phyloP scores from a whole-genome alignment of 2,888 invertebrate genomes.

The Campopleginae sp. region DNA sequence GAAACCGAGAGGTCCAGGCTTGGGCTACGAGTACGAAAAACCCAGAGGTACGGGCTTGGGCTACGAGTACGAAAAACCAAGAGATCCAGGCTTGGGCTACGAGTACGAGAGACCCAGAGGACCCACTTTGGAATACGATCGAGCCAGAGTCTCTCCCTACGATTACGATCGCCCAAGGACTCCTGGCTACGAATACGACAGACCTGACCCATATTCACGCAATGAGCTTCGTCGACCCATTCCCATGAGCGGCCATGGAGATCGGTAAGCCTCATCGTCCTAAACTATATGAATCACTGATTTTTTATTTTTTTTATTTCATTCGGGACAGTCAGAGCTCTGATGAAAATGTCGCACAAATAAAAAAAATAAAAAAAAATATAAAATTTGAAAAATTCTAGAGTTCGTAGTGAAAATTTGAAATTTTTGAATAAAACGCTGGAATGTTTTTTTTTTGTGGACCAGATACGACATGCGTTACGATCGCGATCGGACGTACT shows the following conservation, averaged over 20 bases:
- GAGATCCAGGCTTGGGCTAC: slow-evolving; percentile 72
- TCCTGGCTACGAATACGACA: slow-evolving; percentile 73
- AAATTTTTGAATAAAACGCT: not conserved
- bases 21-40: slow-evolving; percentile 68
- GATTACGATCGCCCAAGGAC: slow-evolving; percentile 73
- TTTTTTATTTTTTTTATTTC: too few relatives aligned
- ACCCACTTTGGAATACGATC: slow-evolving; percentile 58
- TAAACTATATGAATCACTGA: too few relatives aligned
- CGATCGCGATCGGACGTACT: slow-evolving; percentile 75
- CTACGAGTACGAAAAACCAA: slow-evolving; percentile 69
- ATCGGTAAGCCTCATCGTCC: slow-evolving; percentile 70
- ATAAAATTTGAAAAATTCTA: too few relatives aligned
- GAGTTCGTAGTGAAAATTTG: too few relatives aligned
- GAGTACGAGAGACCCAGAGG: slow-evolving; percentile 68
- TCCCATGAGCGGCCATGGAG: slow-evolving; percentile 68
- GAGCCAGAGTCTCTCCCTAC: slow-evolving; percentile 46
- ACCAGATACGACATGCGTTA: slow-evolving; percentile 73
- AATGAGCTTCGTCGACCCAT: slow-evolving; percentile 72
- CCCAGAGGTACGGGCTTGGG: slow-evolving; percentile 71
- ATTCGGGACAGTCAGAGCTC: too few relatives aligned
- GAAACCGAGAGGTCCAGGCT: too few relatives aligned
- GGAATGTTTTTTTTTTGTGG: slow-evolving; percentile 7
- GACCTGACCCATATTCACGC: slow-evolving; percentile 75
- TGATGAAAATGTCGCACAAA: too few relatives aligned
- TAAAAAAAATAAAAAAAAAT: too few relatives aligned